Evolutionary conservation across 2,113 vertebrate species (phyloP).

Genomic region (Pelvicachromis taeniatus): DNA sequence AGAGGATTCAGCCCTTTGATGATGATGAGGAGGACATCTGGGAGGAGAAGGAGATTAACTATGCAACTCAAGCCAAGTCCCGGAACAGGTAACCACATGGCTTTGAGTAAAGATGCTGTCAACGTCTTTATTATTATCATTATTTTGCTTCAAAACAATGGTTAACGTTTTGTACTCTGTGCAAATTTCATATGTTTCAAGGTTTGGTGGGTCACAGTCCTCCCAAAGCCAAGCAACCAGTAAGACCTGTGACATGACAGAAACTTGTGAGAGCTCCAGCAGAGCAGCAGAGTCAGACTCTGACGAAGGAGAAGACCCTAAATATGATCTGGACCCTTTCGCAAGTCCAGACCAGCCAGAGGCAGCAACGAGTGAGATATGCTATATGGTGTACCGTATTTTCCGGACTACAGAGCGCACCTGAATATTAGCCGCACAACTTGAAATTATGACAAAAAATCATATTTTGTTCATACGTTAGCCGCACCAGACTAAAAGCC

Average conservation of each 20-base stretch:
- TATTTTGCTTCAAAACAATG: neutral
- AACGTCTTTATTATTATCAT: neutral
- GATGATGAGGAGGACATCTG: constrained; percentile 94
- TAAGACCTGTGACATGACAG: constrained; percentile 43
- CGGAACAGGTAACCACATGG: constrained; percentile 80
- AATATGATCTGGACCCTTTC: constrained; percentile 59
- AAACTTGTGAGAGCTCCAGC: constrained; percentile 47
- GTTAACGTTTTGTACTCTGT: neutral
- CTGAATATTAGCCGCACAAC: too few relatives aligned
- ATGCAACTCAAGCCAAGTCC: constrained; percentile 81
- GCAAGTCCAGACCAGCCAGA: constrained; percentile 25
- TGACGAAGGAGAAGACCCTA: constrained; percentile 53
- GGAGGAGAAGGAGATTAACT: constrained; percentile 88
- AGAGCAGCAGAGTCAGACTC: constrained; percentile 61
- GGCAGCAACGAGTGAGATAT: constrained; percentile 42
- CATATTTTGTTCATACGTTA: too few relatives aligned
- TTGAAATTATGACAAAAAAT: too few relatives aligned
- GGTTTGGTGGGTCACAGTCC: constrained; percentile 82
- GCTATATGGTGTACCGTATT: neutral
- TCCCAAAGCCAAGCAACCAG: constrained; percentile 72
- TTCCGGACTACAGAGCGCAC: too few relatives aligned
- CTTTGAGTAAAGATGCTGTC: neutral
- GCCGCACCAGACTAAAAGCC: too few relatives aligned
- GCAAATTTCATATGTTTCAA: constrained; percentile 31
- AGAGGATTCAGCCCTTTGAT: constrained; percentile 90